Percentiles rank a stretch among this genome's conserved stretches.
phyloP scores from a whole-genome alignment of 1,140 invertebrate species.

The Neodiprion virginianus region DNA sequence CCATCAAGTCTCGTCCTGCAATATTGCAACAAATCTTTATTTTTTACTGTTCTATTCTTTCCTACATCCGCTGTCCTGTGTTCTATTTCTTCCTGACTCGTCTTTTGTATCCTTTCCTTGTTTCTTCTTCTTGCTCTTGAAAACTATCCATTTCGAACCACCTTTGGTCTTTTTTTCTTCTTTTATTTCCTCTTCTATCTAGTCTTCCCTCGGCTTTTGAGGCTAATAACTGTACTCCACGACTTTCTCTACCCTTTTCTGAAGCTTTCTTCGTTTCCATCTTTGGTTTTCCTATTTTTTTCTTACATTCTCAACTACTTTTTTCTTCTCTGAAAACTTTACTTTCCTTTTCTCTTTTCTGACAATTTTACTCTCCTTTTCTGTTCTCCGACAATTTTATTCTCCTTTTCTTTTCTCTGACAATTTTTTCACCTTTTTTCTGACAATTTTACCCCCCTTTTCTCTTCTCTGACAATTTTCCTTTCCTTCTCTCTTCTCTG shows the following conservation, averaged over 20 bases:
- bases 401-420: constrained; percentile 9
- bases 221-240: constrained; percentile 3
- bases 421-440: background rate
- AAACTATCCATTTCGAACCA: too few relatives aligned
- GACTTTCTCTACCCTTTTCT: background rate
- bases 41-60: background rate
- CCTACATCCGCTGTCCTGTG: constrained; percentile 1
- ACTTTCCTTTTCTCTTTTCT: constrained; percentile 5
- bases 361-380: background rate
- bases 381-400: constrained; percentile 21
- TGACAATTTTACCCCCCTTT: background rate
- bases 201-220: constrained; percentile 10
- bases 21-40: background rate
- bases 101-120: constrained; percentile 9
- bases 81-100: constrained; percentile 3
- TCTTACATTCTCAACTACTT: constrained; percentile 12
- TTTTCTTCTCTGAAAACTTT: background rate
- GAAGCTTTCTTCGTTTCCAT: constrained; percentile 16
- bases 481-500: constrained; percentile 1
- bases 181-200: constrained; percentile 17
- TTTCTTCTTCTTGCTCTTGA: constrained; percentile 16
- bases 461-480: background rate
- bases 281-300: background rate
- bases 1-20: too few relatives aligned
- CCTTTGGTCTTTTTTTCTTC: background rate